Conservation (phyloP, 2,113 vertebrate genomes). For the Coryphaenoides rupestris region DNA sequence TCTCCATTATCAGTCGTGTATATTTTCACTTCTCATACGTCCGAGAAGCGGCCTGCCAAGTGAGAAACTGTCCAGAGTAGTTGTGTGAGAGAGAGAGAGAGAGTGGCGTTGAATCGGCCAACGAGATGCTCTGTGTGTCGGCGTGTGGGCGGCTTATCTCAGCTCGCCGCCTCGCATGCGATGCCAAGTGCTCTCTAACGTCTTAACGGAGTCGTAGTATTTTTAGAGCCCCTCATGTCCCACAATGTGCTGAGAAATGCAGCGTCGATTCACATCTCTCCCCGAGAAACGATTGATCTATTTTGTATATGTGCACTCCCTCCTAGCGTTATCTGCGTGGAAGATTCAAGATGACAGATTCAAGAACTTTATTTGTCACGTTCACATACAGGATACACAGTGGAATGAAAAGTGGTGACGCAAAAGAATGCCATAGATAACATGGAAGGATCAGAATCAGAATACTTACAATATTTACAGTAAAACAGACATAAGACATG, state of each 20-base stretch:
- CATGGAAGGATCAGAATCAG: too few species aligned
- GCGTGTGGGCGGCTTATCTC: slow-evolving; percentile 23
- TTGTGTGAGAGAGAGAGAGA: too few species aligned
- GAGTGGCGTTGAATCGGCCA: neutral
- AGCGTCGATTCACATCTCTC: slow-evolving; percentile 14
- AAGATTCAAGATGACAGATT: too few species aligned
- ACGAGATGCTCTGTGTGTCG: slow-evolving; percentile 14
- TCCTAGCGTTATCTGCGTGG: slow-evolving; percentile 18
- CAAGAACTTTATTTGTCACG: too few species aligned
- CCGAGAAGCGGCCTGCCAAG: neutral
- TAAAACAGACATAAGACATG: too few species aligned
- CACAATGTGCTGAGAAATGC: slow-evolving; percentile 25
- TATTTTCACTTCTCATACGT: too few species aligned
- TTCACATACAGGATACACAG: too few species aligned
- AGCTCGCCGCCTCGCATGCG: slow-evolving; percentile 12
- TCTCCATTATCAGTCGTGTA: too few species aligned
- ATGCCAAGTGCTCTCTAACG: slow-evolving; percentile 21
- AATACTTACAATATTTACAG: too few species aligned
- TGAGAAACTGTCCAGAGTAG: too few species aligned
- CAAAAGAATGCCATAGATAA: too few species aligned
- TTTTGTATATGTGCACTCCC: slow-evolving; percentile 27
- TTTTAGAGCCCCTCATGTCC: slow-evolving; percentile 18
- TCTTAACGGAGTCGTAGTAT: slow-evolving; percentile 24
- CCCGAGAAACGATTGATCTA: slow-evolving; percentile 36
- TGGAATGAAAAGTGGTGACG: too few species aligned